phyloP scores from a whole-genome alignment of 2,113 vertebrate genomes.

The Colistium nudipinnis region DNA sequence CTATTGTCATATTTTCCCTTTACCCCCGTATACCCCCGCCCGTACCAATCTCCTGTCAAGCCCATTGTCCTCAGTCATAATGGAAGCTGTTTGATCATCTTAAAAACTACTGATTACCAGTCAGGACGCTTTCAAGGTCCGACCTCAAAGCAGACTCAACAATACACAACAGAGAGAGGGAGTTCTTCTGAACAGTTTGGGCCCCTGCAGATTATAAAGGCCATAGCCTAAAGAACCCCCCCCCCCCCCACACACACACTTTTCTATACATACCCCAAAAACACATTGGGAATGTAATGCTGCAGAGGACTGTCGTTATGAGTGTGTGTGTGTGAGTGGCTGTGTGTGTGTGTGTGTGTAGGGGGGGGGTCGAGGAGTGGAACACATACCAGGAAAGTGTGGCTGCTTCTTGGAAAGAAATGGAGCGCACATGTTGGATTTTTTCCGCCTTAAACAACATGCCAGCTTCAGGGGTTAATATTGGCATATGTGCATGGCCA shows the following conservation, averaged over 20 bases:
- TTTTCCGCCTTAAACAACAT: background rate
- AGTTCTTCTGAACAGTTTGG: slow-evolving; percentile 48
- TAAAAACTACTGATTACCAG: slow-evolving; percentile 69
- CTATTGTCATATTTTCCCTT: slow-evolving; percentile 51
- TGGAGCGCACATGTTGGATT: slow-evolving; percentile 13
- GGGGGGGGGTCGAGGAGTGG: slow-evolving; percentile 2
- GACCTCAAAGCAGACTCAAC: slow-evolving; percentile 59
- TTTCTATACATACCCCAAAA: slow-evolving; percentile 27
- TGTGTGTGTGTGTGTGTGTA: background rate
- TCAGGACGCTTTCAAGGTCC: slow-evolving; percentile 67
- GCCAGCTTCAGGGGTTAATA: background rate
- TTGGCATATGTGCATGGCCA: background rate
- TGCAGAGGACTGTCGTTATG: slow-evolving; percentile 8
- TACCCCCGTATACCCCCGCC: background rate
- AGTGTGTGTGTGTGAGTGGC: background rate
- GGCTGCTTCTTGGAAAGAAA: slow-evolving; percentile 49
- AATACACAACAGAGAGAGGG: slow-evolving; percentile 51
- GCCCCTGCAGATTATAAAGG: slow-evolving; percentile 50
- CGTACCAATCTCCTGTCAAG: slow-evolving; percentile 44
- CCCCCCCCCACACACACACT: background rate
- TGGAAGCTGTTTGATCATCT: slow-evolving; percentile 70
- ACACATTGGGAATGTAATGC: slow-evolving; percentile 20
- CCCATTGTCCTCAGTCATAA: slow-evolving; percentile 72
- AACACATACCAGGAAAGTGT: slow-evolving; percentile 43
- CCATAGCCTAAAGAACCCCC: slow-evolving; percentile 9